A percentile compares a stretch with the other conserved stretches of the same genome.
Evolutionary conservation across 2,797 vertebrate genomes (phyloP).

Genomic region (Acridotheres tristis): DNA sequence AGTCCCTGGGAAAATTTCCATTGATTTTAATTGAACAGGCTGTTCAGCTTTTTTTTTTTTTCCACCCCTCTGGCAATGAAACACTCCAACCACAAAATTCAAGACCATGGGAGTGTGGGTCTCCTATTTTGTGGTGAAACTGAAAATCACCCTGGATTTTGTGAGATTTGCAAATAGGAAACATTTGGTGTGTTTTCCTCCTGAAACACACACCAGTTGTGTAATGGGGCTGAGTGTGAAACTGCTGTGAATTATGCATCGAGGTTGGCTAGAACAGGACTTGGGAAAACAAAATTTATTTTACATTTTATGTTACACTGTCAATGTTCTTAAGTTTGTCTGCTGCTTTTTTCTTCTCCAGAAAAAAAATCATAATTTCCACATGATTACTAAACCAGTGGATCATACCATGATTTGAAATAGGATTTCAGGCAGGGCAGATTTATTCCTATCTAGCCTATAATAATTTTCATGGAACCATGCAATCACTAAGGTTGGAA

Average conservation of each 20-base stretch:
- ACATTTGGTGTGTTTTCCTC: background rate
- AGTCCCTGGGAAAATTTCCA: conserved; percentile 38
- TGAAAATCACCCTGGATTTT: background rate
- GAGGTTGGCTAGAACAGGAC: background rate
- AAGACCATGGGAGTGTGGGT: background rate
- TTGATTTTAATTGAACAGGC: conserved; percentile 45
- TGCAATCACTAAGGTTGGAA: background rate
- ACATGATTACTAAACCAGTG: background rate
- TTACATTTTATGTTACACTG: background rate
- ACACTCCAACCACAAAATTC: background rate
- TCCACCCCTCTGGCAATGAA: background rate
- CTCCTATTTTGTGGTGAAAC: background rate
- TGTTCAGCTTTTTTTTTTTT: background rate
- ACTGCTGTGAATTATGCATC: background rate
- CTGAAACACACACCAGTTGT: background rate
- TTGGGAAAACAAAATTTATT: background rate
- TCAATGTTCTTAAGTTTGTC: background rate
- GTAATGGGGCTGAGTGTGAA: background rate
- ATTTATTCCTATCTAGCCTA: background rate
- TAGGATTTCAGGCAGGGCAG: background rate
- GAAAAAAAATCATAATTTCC: background rate
- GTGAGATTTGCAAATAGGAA: background rate
- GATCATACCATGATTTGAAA: background rate
- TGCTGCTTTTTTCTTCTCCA: background rate
- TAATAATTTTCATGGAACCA: background rate